A percentile compares a stretch with the other conserved stretches of the same genome.
These are phyloP conservation scores for Phania funesta DNA, from an alignment of 2,888 invertebrate species.

Conservation along the genomic window DNA sequence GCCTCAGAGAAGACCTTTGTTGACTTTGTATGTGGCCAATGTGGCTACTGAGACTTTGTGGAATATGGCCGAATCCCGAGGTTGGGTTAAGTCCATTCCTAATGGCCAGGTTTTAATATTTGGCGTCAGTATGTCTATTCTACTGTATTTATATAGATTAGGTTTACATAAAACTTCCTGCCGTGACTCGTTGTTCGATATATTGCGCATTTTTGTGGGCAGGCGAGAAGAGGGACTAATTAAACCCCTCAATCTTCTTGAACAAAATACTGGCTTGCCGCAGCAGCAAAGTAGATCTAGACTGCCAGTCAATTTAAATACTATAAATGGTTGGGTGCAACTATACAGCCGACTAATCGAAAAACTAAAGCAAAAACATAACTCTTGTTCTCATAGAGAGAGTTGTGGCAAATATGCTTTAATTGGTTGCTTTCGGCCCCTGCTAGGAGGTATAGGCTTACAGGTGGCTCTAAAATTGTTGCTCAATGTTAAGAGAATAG, in stretches of 20 bases:
- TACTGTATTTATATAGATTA: constrained; percentile 83
- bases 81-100: constrained; percentile 83
- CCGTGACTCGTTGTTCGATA: constrained; percentile 83
- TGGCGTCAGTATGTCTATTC: constrained; percentile 83
- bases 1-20: constrained; percentile 86
- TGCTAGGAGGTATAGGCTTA: constrained; percentile 83
- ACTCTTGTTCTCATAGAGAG: constrained; percentile 83
- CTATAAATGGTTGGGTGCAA: constrained; percentile 73
- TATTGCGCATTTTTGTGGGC: constrained; percentile 84
- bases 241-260: not conserved
- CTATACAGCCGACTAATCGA: constrained; percentile 75
- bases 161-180: constrained; percentile 80
- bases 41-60: constrained; percentile 90
- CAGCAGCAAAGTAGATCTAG: too few species aligned
- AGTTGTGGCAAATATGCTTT: constrained; percentile 84
- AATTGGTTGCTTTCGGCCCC: constrained; percentile 82
- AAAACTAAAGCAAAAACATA: constrained; percentile 81
- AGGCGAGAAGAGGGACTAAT: constrained; percentile 82
- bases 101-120: constrained; percentile 86
- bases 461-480: constrained; percentile 83
- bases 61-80: constrained; percentile 85
- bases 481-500: constrained; percentile 82
- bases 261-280: not conserved
- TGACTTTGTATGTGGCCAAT: constrained; percentile 91
- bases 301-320: constrained; percentile 70